These are phyloP conservation scores for Microcaecilia unicolor DNA, from an alignment of 2,797 vertebrate genomes.

Conservation along the genomic window DNA sequence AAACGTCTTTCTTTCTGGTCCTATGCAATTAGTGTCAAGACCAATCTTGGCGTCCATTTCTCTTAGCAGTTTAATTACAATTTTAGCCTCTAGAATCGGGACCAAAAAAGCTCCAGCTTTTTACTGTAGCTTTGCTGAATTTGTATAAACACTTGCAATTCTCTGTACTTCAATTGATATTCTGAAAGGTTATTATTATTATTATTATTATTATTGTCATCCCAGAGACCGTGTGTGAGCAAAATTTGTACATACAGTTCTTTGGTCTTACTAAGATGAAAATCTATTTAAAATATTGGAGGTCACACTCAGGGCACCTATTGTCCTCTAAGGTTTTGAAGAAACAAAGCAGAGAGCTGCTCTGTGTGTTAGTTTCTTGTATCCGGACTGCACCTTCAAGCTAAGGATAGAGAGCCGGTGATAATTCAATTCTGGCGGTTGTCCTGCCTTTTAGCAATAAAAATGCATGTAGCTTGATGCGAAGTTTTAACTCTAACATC, in stretches of 20 bases:
- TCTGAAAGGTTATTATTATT: slow-evolving; percentile 12
- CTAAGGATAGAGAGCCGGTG: slow-evolving; percentile 33
- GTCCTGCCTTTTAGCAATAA: slow-evolving; percentile 38
- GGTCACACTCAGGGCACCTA: slow-evolving; percentile 39
- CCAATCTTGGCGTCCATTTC: slow-evolving; percentile 84
- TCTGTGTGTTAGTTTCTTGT: slow-evolving; percentile 43
- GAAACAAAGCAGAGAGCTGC: slow-evolving; percentile 56
- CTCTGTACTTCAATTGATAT: slow-evolving; percentile 23
- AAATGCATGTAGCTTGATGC: slow-evolving; percentile 38
- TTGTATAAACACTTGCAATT: slow-evolving; percentile 44
- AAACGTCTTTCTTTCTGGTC: slow-evolving; percentile 85
- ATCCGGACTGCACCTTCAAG: slow-evolving; percentile 36
- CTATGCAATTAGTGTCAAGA: slow-evolving; percentile 92
- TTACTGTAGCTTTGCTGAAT: slow-evolving; percentile 61
- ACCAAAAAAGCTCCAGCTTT: slow-evolving; percentile 65
- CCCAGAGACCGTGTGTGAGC: not conserved
- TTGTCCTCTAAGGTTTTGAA: slow-evolving; percentile 46
- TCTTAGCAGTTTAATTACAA: slow-evolving; percentile 89
- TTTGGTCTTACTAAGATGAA: slow-evolving; percentile 28
- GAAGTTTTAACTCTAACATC: slow-evolving; percentile 40
- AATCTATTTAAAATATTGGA: slow-evolving; percentile 28
- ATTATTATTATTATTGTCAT: slow-evolving; percentile 13
- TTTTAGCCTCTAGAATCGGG: slow-evolving; percentile 75
- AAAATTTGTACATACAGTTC: slow-evolving; percentile 11
- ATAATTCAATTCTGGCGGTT: slow-evolving; percentile 32